Percentiles rank a stretch among this genome's conserved stretches.
Evolutionary conservation across 2,888 invertebrate genomes (phyloP).

Genomic region (Aspidiotus rigidus): DNA sequence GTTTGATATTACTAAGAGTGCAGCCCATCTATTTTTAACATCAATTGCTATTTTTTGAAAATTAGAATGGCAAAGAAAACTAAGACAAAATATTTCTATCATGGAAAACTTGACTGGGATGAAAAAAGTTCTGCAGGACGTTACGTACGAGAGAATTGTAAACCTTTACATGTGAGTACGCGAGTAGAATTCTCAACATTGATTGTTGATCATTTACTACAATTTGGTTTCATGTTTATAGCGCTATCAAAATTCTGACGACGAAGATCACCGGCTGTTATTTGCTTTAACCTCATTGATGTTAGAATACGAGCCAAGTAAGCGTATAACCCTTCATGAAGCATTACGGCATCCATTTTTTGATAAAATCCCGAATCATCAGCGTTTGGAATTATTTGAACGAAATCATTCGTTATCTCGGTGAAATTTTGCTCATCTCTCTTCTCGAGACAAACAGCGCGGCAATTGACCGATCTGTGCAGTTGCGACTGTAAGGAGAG

Average conservation of each 20-base stretch:
- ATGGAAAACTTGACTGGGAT: constrained; percentile 96
- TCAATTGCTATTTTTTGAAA: constrained; percentile 38
- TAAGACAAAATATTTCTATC: constrained; percentile 96
- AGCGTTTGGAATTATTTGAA: constrained; percentile 54
- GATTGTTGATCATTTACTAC: not conserved
- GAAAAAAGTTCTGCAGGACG: constrained; percentile 91
- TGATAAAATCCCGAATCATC: constrained; percentile 68
- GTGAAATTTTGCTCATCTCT: constrained; percentile 45
- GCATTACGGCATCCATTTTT: constrained; percentile 91
- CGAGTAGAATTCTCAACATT: no score
- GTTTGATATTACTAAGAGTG: no score
- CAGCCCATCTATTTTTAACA: no score
- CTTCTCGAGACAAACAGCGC: no score
- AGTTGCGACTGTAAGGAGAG: no score
- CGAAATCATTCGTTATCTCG: constrained; percentile 63
- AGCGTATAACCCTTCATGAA: constrained; percentile 77
- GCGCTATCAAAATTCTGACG: constrained; percentile 80
- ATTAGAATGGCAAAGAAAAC: constrained; percentile 77
- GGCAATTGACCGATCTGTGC: no score
- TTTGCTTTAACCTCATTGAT: constrained; percentile 91
- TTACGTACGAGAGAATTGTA: constrained; percentile 96
- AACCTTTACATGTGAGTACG: constrained; percentile 74
- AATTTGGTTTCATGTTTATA: constrained; percentile 43
- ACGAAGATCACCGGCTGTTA: constrained; percentile 81
- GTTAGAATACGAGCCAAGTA: constrained; percentile 93